phyloP scores from a whole-genome alignment of 2,113 vertebrate species.

The Montifringilla adamsi region DNA sequence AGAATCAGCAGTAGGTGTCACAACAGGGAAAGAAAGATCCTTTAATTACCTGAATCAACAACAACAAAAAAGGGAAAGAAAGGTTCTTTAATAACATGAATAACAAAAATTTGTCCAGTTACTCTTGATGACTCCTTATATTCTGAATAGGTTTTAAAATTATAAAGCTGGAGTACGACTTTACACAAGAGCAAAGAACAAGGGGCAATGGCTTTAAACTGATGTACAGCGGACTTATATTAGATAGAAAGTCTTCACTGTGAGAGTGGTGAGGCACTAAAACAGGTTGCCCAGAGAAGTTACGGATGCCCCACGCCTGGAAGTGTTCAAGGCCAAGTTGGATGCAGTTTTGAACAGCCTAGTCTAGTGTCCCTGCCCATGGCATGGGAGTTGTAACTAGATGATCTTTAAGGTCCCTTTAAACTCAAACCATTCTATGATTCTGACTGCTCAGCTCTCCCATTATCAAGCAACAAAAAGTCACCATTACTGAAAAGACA shows the following conservation, averaged over 20 bases:
- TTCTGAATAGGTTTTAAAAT: neutral
- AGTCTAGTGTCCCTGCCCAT: neutral
- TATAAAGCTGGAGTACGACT: neutral
- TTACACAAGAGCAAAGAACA: neutral
- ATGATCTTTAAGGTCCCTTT: neutral
- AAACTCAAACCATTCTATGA: neutral
- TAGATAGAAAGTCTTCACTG: neutral
- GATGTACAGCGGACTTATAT: neutral
- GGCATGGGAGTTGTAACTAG: neutral
- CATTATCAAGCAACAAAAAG: neutral
- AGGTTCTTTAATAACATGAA: neutral
- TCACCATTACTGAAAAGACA: neutral
- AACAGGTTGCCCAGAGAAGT: neutral
- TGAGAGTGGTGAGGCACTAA: neutral
- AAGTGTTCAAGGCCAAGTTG: neutral
- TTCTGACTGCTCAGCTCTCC: neutral
- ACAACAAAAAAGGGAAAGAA: neutral
- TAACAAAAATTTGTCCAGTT: neutral
- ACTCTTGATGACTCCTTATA: neutral
- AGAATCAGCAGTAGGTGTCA: neutral
- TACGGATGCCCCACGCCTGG: neutral
- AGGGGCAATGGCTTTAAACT: neutral
- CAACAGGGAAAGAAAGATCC: neutral
- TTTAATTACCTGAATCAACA: neutral
- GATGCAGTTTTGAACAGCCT: neutral